phyloP scores from a whole-genome alignment of 1,140 invertebrate genomes.

The Sycobia sp. region DNA sequence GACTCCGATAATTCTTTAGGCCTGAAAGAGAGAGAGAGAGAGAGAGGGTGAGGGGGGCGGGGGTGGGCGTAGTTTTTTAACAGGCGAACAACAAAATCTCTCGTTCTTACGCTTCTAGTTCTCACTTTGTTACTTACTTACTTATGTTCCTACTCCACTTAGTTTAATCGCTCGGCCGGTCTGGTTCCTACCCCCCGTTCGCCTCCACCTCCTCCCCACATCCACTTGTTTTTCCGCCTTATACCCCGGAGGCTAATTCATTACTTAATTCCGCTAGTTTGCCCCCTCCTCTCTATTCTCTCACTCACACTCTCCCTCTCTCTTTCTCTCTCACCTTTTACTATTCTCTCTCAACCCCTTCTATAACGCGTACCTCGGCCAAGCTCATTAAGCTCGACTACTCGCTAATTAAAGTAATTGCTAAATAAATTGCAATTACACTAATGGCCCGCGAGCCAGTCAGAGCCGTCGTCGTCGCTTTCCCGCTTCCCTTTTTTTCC shows the following conservation, averaged over 20 bases:
- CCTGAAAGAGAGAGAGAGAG: too few species aligned
- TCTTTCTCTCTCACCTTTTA: constrained; percentile 37
- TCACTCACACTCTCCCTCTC: constrained; percentile 29
- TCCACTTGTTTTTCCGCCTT: constrained; percentile 61
- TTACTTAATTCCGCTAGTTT: constrained; percentile 61
- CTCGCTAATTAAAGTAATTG: constrained; percentile 63
- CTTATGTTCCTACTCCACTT: constrained; percentile 58
- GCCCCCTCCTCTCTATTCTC: constrained; percentile 37
- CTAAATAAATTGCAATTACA: constrained; percentile 63
- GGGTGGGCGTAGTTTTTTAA: too few species aligned
- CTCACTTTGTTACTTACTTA: constrained; percentile 56
- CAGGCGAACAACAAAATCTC: too few species aligned
- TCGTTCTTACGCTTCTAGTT: constrained; percentile 24
- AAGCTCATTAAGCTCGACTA: constrained; percentile 43
- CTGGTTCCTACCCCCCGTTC: constrained; percentile 18
- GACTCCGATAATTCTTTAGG: too few species aligned
- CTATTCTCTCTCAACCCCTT: constrained; percentile 36
- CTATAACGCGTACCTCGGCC: constrained; percentile 32
- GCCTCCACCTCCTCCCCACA: constrained; percentile 44
- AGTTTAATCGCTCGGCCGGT: constrained; percentile 55
- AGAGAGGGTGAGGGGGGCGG: too few species aligned
- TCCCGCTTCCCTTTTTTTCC: neutral
- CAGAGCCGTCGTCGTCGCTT: constrained; percentile 27
- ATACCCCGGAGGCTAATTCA: constrained; percentile 61
- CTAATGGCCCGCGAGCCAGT: constrained; percentile 54